Conservation (phyloP, 2,888 invertebrate genomes). For the Dusona sp. region DNA sequence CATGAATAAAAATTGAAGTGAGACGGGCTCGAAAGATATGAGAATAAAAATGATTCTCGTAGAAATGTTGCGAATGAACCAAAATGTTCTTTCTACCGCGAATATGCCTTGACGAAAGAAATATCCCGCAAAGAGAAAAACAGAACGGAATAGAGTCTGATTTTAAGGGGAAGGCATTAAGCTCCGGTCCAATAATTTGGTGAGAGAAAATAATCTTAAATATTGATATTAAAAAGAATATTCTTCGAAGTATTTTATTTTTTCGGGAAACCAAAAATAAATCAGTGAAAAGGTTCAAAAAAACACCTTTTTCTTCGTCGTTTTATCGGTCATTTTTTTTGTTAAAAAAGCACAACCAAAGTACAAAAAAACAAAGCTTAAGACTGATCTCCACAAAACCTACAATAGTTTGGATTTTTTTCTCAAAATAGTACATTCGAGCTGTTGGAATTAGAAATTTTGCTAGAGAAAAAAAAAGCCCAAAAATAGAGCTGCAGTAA, state of each 20-base stretch:
- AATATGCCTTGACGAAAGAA: background rate
- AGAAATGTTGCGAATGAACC: too few species aligned
- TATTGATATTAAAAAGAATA: background rate
- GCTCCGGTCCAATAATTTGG: background rate
- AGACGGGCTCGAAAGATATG: background rate
- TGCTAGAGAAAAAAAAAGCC: background rate
- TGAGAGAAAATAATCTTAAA: background rate
- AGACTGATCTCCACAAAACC: background rate
- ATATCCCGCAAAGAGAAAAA: background rate
- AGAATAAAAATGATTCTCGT: conserved; percentile 17
- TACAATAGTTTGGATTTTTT: background rate
- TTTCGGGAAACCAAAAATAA: background rate
- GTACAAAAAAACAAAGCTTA: background rate
- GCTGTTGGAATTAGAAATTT: background rate
- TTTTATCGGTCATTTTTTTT: background rate
- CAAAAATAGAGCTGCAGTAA: conserved; percentile 50
- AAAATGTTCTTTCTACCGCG: background rate
- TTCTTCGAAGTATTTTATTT: background rate
- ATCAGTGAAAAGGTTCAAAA: too few species aligned
- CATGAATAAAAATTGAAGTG: conserved; percentile 15
- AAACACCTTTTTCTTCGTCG: background rate
- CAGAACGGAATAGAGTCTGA: conserved; percentile 6
- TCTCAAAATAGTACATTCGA: background rate
- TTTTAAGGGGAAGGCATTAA: background rate
- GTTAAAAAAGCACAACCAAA: background rate